Conservation (phyloP, 2,888 invertebrate genomes). For the Sepioteuthis lessoniana region DNA sequence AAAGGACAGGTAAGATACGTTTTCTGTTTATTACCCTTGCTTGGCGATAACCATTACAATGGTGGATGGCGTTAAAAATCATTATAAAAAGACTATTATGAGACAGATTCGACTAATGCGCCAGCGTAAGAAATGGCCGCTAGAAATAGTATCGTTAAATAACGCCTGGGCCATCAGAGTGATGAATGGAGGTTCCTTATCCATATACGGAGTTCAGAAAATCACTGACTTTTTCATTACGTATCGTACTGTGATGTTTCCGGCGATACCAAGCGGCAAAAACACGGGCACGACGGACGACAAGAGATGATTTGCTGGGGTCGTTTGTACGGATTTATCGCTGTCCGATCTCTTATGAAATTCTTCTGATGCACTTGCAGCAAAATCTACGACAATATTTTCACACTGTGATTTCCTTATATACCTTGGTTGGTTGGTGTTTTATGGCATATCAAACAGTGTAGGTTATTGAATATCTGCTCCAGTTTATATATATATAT, state of each 20-base stretch:
- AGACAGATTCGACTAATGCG: neutral
- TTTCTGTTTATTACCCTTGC: neutral
- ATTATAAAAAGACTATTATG: neutral
- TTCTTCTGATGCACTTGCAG: too few relatives aligned
- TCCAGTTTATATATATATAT: too few relatives aligned
- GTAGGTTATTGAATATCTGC: too few relatives aligned
- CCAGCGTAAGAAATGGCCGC: neutral
- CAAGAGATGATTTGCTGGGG: too few relatives aligned
- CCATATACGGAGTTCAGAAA: neutral
- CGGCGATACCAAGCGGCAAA: neutral
- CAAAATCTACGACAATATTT: too few relatives aligned
- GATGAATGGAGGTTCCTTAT: neutral
- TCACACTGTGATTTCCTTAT: too few relatives aligned
- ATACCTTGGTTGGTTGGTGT: too few relatives aligned
- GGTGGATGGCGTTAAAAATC: neutral
- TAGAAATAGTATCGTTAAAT: neutral
- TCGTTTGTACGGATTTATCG: neutral
- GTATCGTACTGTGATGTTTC: neutral
- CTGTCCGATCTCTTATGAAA: too few relatives aligned
- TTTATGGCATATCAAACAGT: too few relatives aligned
- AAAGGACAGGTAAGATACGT: conserved; percentile 87
- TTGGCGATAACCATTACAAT: neutral
- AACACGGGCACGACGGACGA: neutral
- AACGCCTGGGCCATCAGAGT: neutral
- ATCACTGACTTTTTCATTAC: neutral